Conservation (phyloP, 2,113 vertebrate species). For the Onychostoma macrolepis region DNA sequence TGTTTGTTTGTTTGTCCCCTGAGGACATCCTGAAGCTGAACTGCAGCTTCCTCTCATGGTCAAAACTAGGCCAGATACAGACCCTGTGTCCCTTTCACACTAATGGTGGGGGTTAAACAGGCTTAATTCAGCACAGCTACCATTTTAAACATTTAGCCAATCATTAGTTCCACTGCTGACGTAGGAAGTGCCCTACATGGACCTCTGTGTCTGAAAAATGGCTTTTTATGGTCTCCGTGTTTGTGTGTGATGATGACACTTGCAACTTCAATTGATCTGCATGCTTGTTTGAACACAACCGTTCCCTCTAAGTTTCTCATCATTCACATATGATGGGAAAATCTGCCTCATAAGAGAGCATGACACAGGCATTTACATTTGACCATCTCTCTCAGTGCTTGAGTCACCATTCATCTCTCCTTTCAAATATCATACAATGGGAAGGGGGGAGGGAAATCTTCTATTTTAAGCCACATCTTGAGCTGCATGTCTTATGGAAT, state of each 20-base stretch:
- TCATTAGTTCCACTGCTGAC: conserved; percentile 26
- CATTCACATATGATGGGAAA: not conserved
- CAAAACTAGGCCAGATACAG: conserved; percentile 6
- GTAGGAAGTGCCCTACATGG: not conserved
- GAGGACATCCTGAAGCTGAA: conserved; percentile 14
- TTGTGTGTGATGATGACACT: not conserved
- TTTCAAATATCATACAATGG: conserved; percentile 36
- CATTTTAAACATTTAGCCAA: conserved; percentile 19
- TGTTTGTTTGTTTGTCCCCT: not conserved
- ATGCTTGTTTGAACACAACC: not conserved
- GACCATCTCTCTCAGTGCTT: not conserved
- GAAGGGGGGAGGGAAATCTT: not conserved
- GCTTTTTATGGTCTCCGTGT: not conserved
- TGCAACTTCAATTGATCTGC: not conserved
- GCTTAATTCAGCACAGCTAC: conserved; percentile 9
- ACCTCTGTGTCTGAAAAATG: conserved; percentile 8
- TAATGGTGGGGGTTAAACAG: conserved; percentile 32
- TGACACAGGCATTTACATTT: conserved; percentile 2
- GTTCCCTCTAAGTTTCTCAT: not conserved
- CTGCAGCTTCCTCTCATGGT: not conserved
- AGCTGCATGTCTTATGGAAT: conserved; percentile 36
- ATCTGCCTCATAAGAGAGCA: conserved; percentile 10
- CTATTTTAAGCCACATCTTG: conserved; percentile 50
- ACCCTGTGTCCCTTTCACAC: conserved; percentile 1
- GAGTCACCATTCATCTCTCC: conserved; percentile 24